These are phyloP conservation scores for Scomber colias DNA, from an alignment of 2,113 vertebrate species.

Conservation along the genomic window DNA sequence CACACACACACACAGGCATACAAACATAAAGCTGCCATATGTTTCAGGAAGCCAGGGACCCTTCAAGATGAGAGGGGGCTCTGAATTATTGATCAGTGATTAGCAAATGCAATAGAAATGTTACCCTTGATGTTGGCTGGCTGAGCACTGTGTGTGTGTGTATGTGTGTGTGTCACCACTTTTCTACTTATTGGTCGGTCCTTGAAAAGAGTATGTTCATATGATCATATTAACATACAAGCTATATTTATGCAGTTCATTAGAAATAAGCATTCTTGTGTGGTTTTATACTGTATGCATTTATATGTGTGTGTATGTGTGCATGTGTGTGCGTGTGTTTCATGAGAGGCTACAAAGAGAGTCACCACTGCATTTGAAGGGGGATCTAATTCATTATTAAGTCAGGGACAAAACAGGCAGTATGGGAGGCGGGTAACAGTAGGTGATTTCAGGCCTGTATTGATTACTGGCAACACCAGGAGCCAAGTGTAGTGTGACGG, in stretches of 20 bases:
- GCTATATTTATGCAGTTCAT: not conserved
- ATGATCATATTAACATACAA: conserved; percentile 5
- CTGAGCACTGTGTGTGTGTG: conserved; percentile 39
- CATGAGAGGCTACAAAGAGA: conserved; percentile 71
- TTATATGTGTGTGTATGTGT: conserved; percentile 15
- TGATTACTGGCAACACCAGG: conserved; percentile 97
- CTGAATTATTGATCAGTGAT: conserved; percentile 99
- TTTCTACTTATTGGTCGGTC: conserved; percentile 10
- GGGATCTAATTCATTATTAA: conserved; percentile 95
- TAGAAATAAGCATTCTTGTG: not conserved
- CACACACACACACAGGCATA: conserved; percentile 6
- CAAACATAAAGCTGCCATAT: conserved; percentile 89
- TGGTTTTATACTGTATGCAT: conserved; percentile 5
- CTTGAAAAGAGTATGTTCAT: conserved; percentile 2
- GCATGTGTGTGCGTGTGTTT: conserved; percentile 36
- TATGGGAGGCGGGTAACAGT: conserved; percentile 91
- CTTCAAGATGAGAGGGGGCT: conserved; percentile 90
- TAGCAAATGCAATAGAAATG: conserved; percentile 99
- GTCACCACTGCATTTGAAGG: conserved; percentile 70
- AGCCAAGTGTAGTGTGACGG: conserved; percentile 95
- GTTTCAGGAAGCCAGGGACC: conserved; percentile 91
- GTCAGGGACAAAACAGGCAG: conserved; percentile 97
- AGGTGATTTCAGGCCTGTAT: conserved; percentile 97
- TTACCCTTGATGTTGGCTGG: conserved; percentile 93
- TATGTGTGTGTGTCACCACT: conserved; percentile 17